A percentile compares a stretch with the other conserved stretches of the same genome.
These are phyloP conservation scores for Misgurnus anguillicaudatus DNA, from an alignment of 2,113 vertebrate genomes.

Conservation along the genomic window DNA sequence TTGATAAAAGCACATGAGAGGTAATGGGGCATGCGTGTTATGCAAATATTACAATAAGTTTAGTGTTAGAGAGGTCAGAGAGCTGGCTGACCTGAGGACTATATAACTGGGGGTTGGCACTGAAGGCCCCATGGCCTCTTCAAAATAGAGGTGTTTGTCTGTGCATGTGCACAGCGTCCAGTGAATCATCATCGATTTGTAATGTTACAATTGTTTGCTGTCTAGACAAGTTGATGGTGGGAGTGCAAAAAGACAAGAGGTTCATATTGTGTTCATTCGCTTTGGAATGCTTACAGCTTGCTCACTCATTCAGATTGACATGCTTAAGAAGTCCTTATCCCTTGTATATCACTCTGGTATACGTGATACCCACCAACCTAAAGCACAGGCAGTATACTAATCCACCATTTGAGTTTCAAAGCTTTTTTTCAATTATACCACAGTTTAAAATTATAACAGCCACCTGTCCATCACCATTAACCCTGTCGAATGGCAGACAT, in stretches of 20 bases:
- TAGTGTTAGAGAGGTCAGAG: conserved; percentile 2
- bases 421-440: background rate
- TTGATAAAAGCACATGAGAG: conserved; percentile 40
- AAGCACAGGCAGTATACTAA: background rate
- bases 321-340: conserved; percentile 18
- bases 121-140: conserved; percentile 20
- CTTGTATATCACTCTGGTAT: background rate
- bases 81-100: conserved; percentile 16
- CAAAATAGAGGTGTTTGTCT: conserved; percentile 54
- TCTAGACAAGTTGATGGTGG: conserved; percentile 54
- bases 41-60: conserved; percentile 10
- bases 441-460: background rate
- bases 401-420: conserved; percentile 1
- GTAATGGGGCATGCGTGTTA: conserved; percentile 4
- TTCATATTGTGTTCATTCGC: conserved; percentile 37
- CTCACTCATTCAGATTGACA: conserved; percentile 25
- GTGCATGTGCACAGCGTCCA: conserved; percentile 52
- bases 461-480: conserved; percentile 41
- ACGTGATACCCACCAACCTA: background rate
- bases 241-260: too few species aligned
- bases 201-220: conserved; percentile 56
- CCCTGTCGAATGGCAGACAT: conserved; percentile 11
- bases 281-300: conserved; percentile 33
- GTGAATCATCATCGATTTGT: conserved; percentile 68
- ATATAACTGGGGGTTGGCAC: conserved; percentile 17